Percentiles rank a stretch among this genome's conserved stretches.
Conservation (phyloP, 2,888 invertebrate species). For the Diaperis boleti region DNA sequence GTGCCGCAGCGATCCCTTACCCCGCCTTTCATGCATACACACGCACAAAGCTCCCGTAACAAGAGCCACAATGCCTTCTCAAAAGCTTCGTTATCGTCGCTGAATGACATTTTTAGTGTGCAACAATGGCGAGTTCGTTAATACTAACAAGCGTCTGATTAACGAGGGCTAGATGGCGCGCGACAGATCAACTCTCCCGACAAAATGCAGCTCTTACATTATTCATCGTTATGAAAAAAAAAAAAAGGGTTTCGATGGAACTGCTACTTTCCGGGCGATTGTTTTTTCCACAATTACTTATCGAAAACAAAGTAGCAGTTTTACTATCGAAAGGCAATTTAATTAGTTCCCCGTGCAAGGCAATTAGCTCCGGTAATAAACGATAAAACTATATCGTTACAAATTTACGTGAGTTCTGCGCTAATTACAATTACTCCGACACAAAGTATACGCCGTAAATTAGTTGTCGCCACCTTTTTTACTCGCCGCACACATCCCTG, state of each 20-base stretch:
- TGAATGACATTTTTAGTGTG: slow-evolving; percentile 63
- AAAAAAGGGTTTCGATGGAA: too few relatives aligned
- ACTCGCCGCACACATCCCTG: slow-evolving; percentile 14
- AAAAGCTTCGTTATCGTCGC: slow-evolving; percentile 62
- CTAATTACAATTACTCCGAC: slow-evolving; percentile 45
- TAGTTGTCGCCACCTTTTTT: slow-evolving; percentile 1
- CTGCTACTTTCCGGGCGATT: too few relatives aligned
- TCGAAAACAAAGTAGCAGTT: slow-evolving; percentile 26
- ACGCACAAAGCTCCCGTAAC: slow-evolving; percentile 46
- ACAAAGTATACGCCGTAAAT: slow-evolving; percentile 27
- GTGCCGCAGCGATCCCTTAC: slow-evolving; percentile 30
- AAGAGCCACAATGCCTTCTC: slow-evolving; percentile 53
- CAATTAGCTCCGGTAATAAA: slow-evolving; percentile 49
- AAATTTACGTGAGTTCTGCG: slow-evolving; percentile 52
- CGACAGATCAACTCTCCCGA: background rate
- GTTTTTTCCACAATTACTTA: background rate
- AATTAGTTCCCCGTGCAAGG: slow-evolving; percentile 33
- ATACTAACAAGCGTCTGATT: slow-evolving; percentile 65
- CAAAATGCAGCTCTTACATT: too few relatives aligned
- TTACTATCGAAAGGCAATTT: slow-evolving; percentile 37
- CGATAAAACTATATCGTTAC: slow-evolving; percentile 53
- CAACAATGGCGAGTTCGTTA: slow-evolving; percentile 63
- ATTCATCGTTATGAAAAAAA: too few relatives aligned
- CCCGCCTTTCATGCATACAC: slow-evolving; percentile 35
- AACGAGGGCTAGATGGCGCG: slow-evolving; percentile 47